These are phyloP conservation scores for Myopa tessellatipennis DNA, from an alignment of 2,888 invertebrate species.

Conservation along the genomic window DNA sequence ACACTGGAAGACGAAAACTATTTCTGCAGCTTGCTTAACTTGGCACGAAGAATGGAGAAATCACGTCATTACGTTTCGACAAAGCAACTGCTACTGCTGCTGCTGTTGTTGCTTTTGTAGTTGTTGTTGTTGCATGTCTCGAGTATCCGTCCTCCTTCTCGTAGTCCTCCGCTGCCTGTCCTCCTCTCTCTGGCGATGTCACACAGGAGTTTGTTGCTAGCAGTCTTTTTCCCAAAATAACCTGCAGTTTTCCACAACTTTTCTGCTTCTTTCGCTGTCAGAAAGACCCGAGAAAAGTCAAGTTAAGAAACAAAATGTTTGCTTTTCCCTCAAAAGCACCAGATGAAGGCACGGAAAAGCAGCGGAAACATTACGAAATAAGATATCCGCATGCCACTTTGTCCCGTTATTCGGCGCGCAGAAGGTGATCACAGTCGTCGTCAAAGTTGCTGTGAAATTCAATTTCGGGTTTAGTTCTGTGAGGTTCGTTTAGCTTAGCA, in stretches of 20 bases:
- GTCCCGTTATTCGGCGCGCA: background rate
- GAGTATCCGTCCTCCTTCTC: background rate
- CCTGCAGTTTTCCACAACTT: constrained; percentile 15
- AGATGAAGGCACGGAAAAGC: background rate
- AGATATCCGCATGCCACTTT: constrained; percentile 39
- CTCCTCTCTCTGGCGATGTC: too few relatives aligned
- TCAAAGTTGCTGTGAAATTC: constrained; percentile 42
- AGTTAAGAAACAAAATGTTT: background rate
- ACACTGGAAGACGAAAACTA: constrained; percentile 5
- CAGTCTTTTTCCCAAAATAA: background rate
- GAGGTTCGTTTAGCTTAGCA: too few relatives aligned
- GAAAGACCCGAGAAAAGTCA: background rate
- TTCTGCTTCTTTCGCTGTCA: background rate
- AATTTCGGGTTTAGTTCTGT: constrained; percentile 28
- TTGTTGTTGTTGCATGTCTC: background rate
- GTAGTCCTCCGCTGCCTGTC: too few relatives aligned
- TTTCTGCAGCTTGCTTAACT: constrained; percentile 12
- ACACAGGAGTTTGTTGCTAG: constrained; percentile 18
- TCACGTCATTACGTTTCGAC: constrained; percentile 28
- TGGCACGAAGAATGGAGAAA: constrained; percentile 10
- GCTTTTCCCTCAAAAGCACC: too few relatives aligned
- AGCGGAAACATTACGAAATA: constrained; percentile 32
- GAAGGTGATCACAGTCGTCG: background rate
- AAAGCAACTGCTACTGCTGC: constrained; percentile 8
- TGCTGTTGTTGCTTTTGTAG: background rate